Conservation (phyloP, 1,140 invertebrate species). For the Lethrus apterus region DNA sequence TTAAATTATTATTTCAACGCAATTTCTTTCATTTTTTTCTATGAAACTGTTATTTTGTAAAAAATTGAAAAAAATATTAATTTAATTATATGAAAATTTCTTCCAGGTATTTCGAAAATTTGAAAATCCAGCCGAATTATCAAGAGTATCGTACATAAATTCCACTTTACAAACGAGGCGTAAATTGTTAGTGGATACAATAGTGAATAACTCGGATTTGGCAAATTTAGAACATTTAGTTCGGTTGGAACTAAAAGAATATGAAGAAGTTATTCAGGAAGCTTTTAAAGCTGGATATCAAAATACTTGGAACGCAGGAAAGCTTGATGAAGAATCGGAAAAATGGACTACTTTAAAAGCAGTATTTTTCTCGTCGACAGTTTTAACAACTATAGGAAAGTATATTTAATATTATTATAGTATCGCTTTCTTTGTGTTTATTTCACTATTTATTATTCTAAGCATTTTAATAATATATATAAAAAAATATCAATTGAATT, state of each 20-base stretch:
- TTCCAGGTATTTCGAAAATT: conserved; percentile 63
- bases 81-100: background rate
- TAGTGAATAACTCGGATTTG: conserved; percentile 52
- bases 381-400: conserved; percentile 75
- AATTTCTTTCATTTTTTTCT: background rate
- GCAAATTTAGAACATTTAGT: conserved; percentile 50
- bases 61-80: background rate
- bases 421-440: background rate
- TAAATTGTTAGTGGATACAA: conserved; percentile 44
- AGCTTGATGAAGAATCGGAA: conserved; percentile 39
- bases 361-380: conserved; percentile 77
- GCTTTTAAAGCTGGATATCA: conserved; percentile 34
- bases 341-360: conserved; percentile 72
- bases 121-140: conserved; percentile 64
- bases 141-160: conserved; percentile 49
- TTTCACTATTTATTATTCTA: background rate
- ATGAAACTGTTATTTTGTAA: background rate
- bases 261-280: conserved; percentile 49
- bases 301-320: conserved; percentile 10
- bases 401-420: too few species aligned
- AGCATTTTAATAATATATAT: background rate
- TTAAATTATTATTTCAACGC: background rate
- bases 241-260: conserved; percentile 50
- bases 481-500: background rate
- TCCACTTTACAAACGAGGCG: conserved; percentile 44